Conservation (phyloP, 2,888 invertebrate genomes). For the Pediacus dermestoides region DNA sequence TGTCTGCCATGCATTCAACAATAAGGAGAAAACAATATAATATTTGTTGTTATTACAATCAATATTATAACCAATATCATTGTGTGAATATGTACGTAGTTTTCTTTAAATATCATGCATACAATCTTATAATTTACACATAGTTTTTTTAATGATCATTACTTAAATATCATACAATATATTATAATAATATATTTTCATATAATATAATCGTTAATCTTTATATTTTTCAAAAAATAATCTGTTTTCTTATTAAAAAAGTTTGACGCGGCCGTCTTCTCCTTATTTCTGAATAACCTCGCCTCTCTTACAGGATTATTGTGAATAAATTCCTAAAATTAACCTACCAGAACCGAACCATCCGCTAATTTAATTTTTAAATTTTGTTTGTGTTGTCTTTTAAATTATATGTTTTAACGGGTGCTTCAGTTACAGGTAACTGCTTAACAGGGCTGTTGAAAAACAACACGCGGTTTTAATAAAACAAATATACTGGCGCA, state of each 20-base stretch:
- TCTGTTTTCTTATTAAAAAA: constrained; percentile 42
- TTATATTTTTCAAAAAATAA: constrained; percentile 52
- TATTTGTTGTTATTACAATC: constrained; percentile 1
- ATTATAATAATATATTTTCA: constrained; percentile 30
- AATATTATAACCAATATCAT: constrained; percentile 41
- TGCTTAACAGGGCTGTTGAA: constrained; percentile 32
- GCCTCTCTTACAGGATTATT: constrained; percentile 50
- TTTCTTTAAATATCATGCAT: constrained; percentile 44
- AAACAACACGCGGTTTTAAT: constrained; percentile 25
- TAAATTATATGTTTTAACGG: constrained; percentile 8
- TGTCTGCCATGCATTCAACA: constrained; percentile 46
- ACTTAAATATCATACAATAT: constrained; percentile 44
- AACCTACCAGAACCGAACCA: constrained; percentile 20
- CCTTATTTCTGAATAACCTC: constrained; percentile 49
- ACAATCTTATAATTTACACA: constrained; percentile 45
- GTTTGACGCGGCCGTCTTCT: constrained; percentile 33
- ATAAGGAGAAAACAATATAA: constrained; percentile 46
- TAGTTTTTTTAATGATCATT: constrained; percentile 42
- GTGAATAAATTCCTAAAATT: constrained; percentile 50
- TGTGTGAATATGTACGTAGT: constrained; percentile 36
- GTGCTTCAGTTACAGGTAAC: constrained; percentile 20
- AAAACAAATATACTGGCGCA: constrained; percentile 14
- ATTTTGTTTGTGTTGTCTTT: background rate
- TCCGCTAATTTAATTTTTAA: constrained; percentile 3
- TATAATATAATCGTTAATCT: constrained; percentile 36